Evolutionary conservation across 1,140 invertebrate genomes (phyloP), one percentile per base, ranked within the genome.

Genomic region (Temnothorax longispinosus): DNA sequence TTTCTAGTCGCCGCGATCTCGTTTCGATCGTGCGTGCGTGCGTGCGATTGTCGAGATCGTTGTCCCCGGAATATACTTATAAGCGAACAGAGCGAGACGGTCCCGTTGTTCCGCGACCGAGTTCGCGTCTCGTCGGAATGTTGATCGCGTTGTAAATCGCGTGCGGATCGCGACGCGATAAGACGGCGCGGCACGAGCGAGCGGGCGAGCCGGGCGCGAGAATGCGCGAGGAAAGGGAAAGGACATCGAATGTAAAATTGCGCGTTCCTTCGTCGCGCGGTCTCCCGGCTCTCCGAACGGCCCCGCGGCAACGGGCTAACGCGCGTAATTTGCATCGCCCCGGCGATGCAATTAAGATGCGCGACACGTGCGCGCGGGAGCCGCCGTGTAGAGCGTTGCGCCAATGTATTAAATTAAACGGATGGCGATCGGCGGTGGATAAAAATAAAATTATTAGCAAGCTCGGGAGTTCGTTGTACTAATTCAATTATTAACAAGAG

Each of bases 331-430:
- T 84, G 69, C 80, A 84, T 84, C 80, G 80, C 21, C 21, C 27
- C 69, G 80, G 67, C 69, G 80, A 75, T 74, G 80, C 41, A 84
- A 84, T 84, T 84, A 84, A 84, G 80, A 84, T 60, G 80, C 54
- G 69, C 67, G 69, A 38, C 80, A 41, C 50, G 80, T 47, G 47
- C 60, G 60, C 44, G 60, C 44, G 62, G 8, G 32, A 69, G 21
- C 44, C 54, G 54, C 54, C 54, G 72, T 27, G 27, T 38, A 41
- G 72, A 58, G 60, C 62, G 47, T 78, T 67, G 32, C 60, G 41
- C 32, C 47, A 41, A 69, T 65, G 44, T 80, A 54, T 80, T 69
- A 67, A 80, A 80, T 80, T 80, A 80, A 65, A 69, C 47, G 41
- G 50, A 27, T 35, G 38, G 38, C 67, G 52, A 82, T 82, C 35